Percentiles rank a stretch among this genome's conserved stretches.
Conservation (phyloP, 2,797 vertebrate species). For the Muraenolepis orangiensis region DNA sequence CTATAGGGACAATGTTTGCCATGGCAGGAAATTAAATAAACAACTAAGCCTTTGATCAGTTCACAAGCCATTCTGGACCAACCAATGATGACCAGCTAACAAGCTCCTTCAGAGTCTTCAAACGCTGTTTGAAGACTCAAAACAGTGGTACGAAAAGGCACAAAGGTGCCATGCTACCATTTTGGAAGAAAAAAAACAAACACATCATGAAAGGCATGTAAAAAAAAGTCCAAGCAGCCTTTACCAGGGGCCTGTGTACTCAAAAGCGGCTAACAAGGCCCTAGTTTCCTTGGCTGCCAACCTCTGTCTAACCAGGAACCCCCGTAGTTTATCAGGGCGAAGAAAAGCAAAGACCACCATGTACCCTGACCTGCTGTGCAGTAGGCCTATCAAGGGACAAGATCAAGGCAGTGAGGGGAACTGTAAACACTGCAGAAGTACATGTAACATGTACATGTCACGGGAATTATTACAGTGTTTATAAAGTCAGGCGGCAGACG, state of each 20-base stretch:
- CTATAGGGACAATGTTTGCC: not conserved
- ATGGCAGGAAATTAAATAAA: not conserved
- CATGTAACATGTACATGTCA: not conserved
- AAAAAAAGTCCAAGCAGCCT: not conserved
- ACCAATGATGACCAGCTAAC: not conserved
- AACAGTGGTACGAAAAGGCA: not conserved
- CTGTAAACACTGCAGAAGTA: not conserved
- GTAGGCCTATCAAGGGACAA: not conserved
- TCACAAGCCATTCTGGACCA: slow-evolving; percentile 12
- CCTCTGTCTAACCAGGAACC: not conserved
- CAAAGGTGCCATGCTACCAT: not conserved
- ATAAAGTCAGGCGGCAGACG: not conserved
- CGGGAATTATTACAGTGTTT: not conserved
- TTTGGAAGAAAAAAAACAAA: not conserved
- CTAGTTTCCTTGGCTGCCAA: not conserved
- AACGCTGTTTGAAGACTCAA: too few relatives aligned
- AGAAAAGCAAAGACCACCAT: not conserved
- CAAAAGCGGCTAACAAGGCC: slow-evolving; percentile 1
- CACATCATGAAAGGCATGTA: not conserved
- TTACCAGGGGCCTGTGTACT: not conserved
- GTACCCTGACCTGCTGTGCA: not conserved
- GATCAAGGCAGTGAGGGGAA: not conserved
- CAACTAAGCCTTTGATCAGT: slow-evolving; percentile 10
- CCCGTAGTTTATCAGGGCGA: not conserved
- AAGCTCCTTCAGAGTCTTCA: slow-evolving; percentile 1